These are phyloP conservation scores for Maccullochella peelii DNA, from an alignment of 2,113 vertebrate genomes.

Conservation along the genomic window DNA sequence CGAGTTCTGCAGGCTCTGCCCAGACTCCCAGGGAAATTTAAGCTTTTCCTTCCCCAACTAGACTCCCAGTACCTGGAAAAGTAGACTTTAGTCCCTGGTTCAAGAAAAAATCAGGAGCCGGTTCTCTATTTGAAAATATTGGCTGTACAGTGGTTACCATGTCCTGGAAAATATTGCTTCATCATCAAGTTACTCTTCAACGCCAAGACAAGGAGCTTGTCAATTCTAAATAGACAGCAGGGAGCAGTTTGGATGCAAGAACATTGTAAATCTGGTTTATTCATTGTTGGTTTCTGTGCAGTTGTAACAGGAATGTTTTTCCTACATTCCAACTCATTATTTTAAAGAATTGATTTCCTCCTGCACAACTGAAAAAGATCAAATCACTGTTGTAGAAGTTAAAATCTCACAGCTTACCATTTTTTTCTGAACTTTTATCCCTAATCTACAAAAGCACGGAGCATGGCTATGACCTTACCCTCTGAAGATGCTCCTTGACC, in stretches of 20 bases:
- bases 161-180: conserved; percentile 78
- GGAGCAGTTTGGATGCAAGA: conserved; percentile 56
- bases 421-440: neutral
- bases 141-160: conserved; percentile 56
- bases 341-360: conserved; percentile 11
- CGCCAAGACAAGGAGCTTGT: conserved; percentile 63
- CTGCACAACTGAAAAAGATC: conserved; percentile 4
- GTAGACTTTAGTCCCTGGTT: conserved; percentile 65
- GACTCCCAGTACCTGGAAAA: conserved; percentile 81
- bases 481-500: conserved; percentile 42
- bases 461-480: conserved; percentile 9
- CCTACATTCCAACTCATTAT: conserved; percentile 48
- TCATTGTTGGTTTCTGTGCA: conserved; percentile 45
- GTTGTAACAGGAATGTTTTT: conserved; percentile 57
- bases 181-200: conserved; percentile 49
- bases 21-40: conserved; percentile 77
- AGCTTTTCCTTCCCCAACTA: conserved; percentile 75
- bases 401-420: neutral
- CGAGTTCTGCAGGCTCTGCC: conserved; percentile 83
- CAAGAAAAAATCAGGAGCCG: conserved; percentile 33
- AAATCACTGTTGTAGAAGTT: neutral
- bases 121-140: conserved; percentile 64
- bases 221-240: conserved; percentile 54
- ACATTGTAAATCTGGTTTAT: conserved; percentile 67
- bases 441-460: neutral